These are phyloP conservation scores for Cairina moschata DNA, from an alignment of 2,113 vertebrate genomes.

Conservation along the genomic window DNA sequence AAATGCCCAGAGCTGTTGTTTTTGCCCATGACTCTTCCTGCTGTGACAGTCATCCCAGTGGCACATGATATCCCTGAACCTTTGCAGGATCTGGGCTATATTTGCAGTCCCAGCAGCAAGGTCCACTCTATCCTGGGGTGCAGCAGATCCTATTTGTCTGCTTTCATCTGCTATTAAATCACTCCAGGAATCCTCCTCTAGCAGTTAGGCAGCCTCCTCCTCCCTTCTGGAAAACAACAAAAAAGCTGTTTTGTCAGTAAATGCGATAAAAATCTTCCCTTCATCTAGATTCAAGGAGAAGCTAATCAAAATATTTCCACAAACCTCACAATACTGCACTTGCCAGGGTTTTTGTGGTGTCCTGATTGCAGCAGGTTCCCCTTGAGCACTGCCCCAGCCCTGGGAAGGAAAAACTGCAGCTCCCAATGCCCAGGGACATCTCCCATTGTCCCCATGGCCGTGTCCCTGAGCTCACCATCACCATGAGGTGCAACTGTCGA, in stretches of 20 bases:
- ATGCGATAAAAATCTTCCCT: conserved; percentile 63
- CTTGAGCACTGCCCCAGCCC: background rate
- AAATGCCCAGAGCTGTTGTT: background rate
- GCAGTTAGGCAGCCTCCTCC: conserved; percentile 33
- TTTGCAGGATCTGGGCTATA: background rate
- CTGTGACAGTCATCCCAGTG: background rate
- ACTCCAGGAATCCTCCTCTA: conserved; percentile 39
- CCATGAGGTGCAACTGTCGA: background rate
- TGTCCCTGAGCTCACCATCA: accelerated
- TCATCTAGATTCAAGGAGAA: conserved; percentile 36
- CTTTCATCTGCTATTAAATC: conserved; percentile 60
- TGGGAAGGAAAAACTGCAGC: background rate
- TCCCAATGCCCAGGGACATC: background rate
- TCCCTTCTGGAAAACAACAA: background rate
- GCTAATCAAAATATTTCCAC: conserved; percentile 43
- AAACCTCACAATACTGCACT: background rate
- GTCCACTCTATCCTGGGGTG: background rate
- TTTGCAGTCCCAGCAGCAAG: background rate
- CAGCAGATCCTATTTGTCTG: conserved; percentile 3
- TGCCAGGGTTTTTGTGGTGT: background rate
- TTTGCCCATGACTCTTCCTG: background rate
- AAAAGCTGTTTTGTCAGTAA: conserved; percentile 52
- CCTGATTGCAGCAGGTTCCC: background rate
- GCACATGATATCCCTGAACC: background rate
- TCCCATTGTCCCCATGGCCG: accelerated